Base-by-base conservation (phyloP, 1,140 invertebrate genomes). In the Rhynchophorus ferrugineus region DNA sequence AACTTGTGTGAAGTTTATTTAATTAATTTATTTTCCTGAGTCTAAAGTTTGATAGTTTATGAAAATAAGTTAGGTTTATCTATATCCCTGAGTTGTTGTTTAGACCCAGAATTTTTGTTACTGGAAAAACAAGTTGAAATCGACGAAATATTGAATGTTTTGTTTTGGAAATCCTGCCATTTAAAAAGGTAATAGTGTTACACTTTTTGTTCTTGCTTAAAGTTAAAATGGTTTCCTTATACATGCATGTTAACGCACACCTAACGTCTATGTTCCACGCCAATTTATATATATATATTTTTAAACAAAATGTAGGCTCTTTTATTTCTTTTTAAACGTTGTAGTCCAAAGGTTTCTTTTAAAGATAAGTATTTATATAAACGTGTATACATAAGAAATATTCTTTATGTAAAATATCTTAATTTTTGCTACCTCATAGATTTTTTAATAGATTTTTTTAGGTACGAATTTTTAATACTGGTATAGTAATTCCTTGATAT, bases 381-480 rank as follows among this genome's bases (percentile, higher is more conserved):
- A 65, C 61, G 57, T 62, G 61, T 51, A 14, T 24, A 47, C 34
- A 14, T 46, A 19, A 35, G 43, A 44, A 29, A 33, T 44, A 34
- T 59, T 60, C 58, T 61, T 61, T 64, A 65, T 66, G 66, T 66
- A 68, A 68, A 68, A 68, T 68, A 64, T 66, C 66, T 68, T 65
- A 66, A 65, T 38, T 38, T 46, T 49, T 60, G 57, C 67, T 69
- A 69, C 67, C 62, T 18, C 24, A 17, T 29, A 29, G 24, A 29
- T 29, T 29, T 29, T n/a, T 29, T 29, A 29, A 29, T 29, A 29
- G 24, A 29, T 29, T 29, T 43, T 34, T 61, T 65, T 67, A 69
- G 67, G 65, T 69, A 69, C 67, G 65, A 67, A 66, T 69, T 65
- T n/a, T 65, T 69, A 69, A 68, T 69, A 69, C 66, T 69, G 66